Percentiles rank a stretch among this genome's conserved stretches.
Conservation (phyloP, 1,140 invertebrate genomes). For the Hyposmocoma kahamanoa region DNA sequence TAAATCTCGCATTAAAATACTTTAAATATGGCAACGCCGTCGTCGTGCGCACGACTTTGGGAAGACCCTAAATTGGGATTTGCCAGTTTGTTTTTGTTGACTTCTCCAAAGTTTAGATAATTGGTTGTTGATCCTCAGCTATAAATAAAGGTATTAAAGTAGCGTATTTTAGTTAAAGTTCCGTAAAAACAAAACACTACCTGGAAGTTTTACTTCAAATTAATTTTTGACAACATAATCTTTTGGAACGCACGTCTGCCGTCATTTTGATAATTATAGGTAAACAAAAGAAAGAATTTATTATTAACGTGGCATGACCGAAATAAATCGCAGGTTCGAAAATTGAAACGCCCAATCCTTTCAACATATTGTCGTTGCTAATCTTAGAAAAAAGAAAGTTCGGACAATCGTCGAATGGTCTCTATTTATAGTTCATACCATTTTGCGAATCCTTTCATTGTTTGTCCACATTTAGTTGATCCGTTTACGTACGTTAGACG, state of each 20-base stretch:
- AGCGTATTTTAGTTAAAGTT: too few relatives aligned
- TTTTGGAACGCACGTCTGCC: too few relatives aligned
- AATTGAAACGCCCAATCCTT: slow-evolving; percentile 28
- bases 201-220: too few relatives aligned
- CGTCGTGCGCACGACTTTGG: slow-evolving; percentile 26
- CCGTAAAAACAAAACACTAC: too few relatives aligned
- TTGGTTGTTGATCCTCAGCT: too few relatives aligned
- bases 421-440: slow-evolving; percentile 51
- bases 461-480: slow-evolving; percentile 63
- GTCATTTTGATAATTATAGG: too few relatives aligned
- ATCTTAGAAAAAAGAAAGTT: slow-evolving; percentile 43
- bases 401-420: slow-evolving; percentile 28
- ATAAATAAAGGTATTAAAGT: too few relatives aligned
- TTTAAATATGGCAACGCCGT: slow-evolving; percentile 42
- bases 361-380: slow-evolving; percentile 31
- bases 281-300: background rate
- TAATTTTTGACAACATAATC: too few relatives aligned
- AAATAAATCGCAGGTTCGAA: slow-evolving; percentile 8
- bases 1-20: slow-evolving; percentile 55
- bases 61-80: slow-evolving; percentile 47
- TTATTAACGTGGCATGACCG: slow-evolving; percentile 2
- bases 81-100: slow-evolving; percentile 28
- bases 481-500: slow-evolving; percentile 26
- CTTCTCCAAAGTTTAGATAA: too few relatives aligned
- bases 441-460: slow-evolving; percentile 32